Percentiles rank a stretch among this genome's conserved stretches.
phyloP scores from a whole-genome alignment of 2,797 vertebrate species.

The Phataginus tricuspis region DNA sequence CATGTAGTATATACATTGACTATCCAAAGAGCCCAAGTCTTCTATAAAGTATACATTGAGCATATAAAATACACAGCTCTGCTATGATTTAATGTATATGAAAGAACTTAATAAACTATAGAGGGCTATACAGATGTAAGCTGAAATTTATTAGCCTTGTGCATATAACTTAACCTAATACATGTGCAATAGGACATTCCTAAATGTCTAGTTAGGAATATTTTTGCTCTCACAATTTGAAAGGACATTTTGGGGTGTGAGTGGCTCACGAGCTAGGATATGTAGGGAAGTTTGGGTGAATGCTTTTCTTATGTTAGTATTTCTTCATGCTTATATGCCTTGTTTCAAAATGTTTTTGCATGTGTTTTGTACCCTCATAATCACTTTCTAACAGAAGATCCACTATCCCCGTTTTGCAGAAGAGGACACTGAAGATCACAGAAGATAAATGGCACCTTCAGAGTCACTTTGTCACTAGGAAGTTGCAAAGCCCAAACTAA shows the following conservation, averaged over 20 bases:
- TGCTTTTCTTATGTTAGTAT: neutral
- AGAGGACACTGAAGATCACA: neutral
- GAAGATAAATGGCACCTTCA: neutral
- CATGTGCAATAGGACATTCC: neutral
- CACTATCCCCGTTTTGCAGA: neutral
- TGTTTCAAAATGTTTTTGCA: constrained; percentile 2
- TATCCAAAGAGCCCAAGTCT: neutral
- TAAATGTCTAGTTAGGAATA: constrained; percentile 21
- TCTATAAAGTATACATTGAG: constrained; percentile 50
- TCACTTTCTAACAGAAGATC: neutral
- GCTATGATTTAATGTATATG: constrained; percentile 44
- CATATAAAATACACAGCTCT: constrained; percentile 56
- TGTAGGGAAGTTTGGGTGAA: neutral
- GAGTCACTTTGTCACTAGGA: neutral
- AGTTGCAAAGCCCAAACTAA: constrained; percentile 1
- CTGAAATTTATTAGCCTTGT: constrained; percentile 52
- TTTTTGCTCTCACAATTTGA: constrained; percentile 41
- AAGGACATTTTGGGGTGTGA: neutral
- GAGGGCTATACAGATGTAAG: constrained; percentile 50
- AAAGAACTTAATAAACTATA: constrained; percentile 59
- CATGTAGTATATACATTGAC: neutral
- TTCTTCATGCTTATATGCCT: neutral
- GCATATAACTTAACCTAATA: neutral
- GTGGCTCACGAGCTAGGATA: neutral
- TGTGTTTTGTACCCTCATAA: neutral